A percentile compares a stretch with the other conserved stretches of the same genome.
Evolutionary conservation across 2,888 invertebrate species (phyloP).

Genomic region (Drosophila nigricruria): DNA sequence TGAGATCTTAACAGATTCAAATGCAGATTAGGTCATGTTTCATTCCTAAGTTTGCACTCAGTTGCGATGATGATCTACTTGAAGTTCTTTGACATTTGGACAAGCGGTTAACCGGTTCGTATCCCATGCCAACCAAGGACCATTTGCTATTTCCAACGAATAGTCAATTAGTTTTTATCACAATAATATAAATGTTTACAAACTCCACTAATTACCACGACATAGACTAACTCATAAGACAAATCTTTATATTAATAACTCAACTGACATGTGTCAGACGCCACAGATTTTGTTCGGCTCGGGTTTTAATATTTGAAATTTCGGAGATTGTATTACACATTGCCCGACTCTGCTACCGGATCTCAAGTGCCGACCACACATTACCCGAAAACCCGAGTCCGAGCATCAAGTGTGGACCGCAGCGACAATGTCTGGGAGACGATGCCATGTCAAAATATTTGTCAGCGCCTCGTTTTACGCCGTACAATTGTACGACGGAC

Average conservation of each 20-base stretch:
- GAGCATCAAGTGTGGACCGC: slow-evolving; percentile 53
- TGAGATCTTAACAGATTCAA: background rate
- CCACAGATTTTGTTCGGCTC: background rate
- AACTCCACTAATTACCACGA: background rate
- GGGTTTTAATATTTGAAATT: slow-evolving; percentile 5
- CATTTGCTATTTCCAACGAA: background rate
- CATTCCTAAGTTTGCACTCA: background rate
- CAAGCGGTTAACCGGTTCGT: background rate
- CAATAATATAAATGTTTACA: background rate
- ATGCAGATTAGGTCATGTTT: background rate
- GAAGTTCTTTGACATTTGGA: too few relatives aligned
- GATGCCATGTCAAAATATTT: slow-evolving; percentile 75
- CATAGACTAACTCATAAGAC: background rate
- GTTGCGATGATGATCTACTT: too few relatives aligned
- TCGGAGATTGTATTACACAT: slow-evolving; percentile 37
- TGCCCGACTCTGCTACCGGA: slow-evolving; percentile 44
- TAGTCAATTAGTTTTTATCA: background rate
- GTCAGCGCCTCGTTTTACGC: slow-evolving; percentile 72
- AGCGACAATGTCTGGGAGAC: slow-evolving; percentile 52
- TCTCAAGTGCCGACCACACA: slow-evolving; percentile 63
- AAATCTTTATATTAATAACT: slow-evolving; percentile 12
- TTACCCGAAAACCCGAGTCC: slow-evolving; percentile 31
- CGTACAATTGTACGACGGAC: slow-evolving; percentile 55
- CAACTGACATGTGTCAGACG: slow-evolving; percentile 17
- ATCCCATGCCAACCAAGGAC: background rate